Evolutionary conservation across 2,797 vertebrate genomes (phyloP).

Genomic region (Anisognathus igniventris): DNA sequence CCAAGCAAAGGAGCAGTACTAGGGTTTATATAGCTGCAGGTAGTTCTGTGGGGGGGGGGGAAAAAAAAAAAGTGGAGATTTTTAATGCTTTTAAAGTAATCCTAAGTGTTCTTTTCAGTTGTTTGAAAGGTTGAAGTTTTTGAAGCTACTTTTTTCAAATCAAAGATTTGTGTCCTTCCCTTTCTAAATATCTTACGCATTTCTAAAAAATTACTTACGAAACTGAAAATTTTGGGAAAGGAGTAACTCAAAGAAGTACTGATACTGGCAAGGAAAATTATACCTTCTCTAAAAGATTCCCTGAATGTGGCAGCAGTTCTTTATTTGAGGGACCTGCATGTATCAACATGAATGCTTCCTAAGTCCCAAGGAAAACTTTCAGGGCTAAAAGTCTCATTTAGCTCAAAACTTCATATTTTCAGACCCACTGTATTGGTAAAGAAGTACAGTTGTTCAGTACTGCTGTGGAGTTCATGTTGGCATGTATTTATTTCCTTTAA

Average conservation of each 20-base stretch:
- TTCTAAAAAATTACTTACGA: background rate
- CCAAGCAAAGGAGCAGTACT: background rate
- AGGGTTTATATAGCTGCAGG: background rate
- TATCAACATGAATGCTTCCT: background rate
- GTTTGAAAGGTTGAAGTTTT: background rate
- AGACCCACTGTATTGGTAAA: background rate
- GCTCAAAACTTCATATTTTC: background rate
- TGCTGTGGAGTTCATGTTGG: background rate
- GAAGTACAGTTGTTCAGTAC: background rate
- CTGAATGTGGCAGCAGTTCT: background rate
- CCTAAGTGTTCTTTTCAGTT: background rate
- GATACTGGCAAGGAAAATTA: background rate
- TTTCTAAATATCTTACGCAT: background rate
- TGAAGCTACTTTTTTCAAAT: background rate
- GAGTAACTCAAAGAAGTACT: background rate
- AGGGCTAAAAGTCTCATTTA: background rate
- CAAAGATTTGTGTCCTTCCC: background rate
- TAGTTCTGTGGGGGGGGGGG: background rate
- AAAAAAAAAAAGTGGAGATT: background rate
- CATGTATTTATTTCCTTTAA: conserved; percentile 46
- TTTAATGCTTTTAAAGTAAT: background rate
- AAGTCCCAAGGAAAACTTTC: conserved; percentile 16
- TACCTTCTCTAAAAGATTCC: background rate
- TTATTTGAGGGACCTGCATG: background rate
- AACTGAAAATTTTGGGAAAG: background rate